Conservation (phyloP, 2,113 vertebrate genomes). For the Clupea harengus region DNA sequence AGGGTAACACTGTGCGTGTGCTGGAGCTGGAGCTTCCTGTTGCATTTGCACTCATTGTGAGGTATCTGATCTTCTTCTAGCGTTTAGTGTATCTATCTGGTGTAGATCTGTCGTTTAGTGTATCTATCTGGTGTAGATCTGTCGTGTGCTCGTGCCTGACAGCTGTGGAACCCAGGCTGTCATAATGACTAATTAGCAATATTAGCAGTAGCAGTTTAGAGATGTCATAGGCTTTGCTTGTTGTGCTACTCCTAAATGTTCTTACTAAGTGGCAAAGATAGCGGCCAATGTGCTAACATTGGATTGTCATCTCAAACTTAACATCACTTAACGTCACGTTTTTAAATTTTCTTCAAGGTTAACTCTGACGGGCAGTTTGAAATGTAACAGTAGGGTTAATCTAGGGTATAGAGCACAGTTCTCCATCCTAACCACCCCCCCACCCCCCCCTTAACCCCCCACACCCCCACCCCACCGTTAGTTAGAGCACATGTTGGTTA, state of each 20-base stretch:
- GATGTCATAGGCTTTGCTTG: background rate
- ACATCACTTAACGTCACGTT: background rate
- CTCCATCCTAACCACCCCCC: background rate
- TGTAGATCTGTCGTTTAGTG: background rate
- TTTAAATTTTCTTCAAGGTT: background rate
- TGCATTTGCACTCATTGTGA: background rate
- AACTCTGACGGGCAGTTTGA: background rate
- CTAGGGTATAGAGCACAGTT: background rate
- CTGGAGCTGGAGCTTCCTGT: background rate
- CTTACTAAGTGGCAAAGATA: background rate
- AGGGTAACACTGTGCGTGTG: background rate
- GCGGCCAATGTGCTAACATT: background rate
- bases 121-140: background rate
- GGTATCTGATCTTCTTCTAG: background rate
- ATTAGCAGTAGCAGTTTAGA: background rate
- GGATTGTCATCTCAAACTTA: background rate
- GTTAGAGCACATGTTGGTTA: background rate
- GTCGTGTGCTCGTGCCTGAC: background rate
- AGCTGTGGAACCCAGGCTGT: background rate
- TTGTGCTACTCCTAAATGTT: background rate
- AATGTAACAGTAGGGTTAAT: background rate
- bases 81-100: background rate
- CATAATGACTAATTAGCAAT: background rate
- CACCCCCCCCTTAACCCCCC: background rate
- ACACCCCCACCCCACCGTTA: background rate